Evolutionary conservation across 2,113 vertebrate genomes (phyloP).

Genomic region (Sinosuthora webbiana): DNA sequence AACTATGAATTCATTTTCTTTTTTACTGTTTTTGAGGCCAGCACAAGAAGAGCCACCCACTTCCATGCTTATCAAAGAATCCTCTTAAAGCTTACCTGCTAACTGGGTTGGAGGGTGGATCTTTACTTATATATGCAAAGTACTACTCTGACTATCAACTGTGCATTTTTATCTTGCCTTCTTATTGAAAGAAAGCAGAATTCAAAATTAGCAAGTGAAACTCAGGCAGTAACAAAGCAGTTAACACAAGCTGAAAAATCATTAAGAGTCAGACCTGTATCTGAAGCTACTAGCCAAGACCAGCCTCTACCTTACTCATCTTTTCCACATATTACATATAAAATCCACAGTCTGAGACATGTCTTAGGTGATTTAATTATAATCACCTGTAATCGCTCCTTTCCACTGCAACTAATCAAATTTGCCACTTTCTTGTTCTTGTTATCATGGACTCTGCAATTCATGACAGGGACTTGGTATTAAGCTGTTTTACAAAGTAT

Average conservation of each 20-base stretch:
- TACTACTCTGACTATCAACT: not conserved
- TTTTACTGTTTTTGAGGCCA: not conserved
- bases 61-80: not conserved
- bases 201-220: not conserved
- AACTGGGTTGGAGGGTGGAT: not conserved
- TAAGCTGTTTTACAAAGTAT: not conserved
- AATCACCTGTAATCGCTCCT: not conserved
- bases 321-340: not conserved
- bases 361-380: not conserved
- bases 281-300: not conserved
- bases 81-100: not conserved
- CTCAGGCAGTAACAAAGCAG: not conserved
- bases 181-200: not conserved
- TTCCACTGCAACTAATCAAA: not conserved
- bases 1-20: not conserved
- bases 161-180: not conserved
- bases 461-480: not conserved
- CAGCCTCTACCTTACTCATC: not conserved
- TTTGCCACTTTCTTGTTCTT: not conserved
- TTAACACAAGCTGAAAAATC: not conserved
- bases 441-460: not conserved
- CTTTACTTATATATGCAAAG: not conserved
- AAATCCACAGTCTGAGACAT: not conserved
- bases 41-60: not conserved
- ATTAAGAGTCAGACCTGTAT: not conserved